Evolutionary conservation across 53 echinoderm and acorn worm species (phyloP), one percentile per base, ranked within the genome.

Genomic region (Zoroaster sp.): DNA sequence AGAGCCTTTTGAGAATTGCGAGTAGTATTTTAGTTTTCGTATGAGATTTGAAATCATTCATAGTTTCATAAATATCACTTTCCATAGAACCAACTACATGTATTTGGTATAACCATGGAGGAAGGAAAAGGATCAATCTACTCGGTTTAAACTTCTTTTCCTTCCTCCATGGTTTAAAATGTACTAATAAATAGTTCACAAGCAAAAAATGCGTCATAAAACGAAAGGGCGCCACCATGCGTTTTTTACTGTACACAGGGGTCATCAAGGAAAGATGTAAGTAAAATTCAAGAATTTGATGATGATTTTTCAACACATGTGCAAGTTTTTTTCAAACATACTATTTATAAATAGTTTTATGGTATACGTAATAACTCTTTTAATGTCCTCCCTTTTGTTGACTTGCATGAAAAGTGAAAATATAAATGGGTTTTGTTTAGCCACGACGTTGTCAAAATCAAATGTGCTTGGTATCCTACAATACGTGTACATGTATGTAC

Each of bases 201-300:
- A n/a, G 53, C 53, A 5, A 59, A 59, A 59, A 81, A 81, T 81
- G 81, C 81, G 85, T 71, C 85, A 85, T 70, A 36, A 67, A 85
- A 35, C 18, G 53, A 34, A 72, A 85, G 71, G 51, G 85, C 85
- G 85, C 85, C 85, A 85, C 66, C 85, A 66, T 85, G 69, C 35
- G 85, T 35, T 85, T 85, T 23, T 23, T 59, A 59, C 25, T 39
- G 10, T 1, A 9, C 39, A 81, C 67, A 18, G 12, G 38, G 55
- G 59, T 14, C 43, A 33, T 66, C 37, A 30, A 20, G 63, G 4
- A 68, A 63, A 59, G 32, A 13, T 12, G 83, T 83, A 83, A 83
- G 83, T 68, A 35, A 28, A 68, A 17, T 83, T 68, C 43, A 35
- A 70, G 17, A 70, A 69, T 17, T 70, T 28, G 21, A 10, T 8